Base-by-base conservation (phyloP, 1,140 invertebrate species). In the Mercenaria mercenaria region DNA sequence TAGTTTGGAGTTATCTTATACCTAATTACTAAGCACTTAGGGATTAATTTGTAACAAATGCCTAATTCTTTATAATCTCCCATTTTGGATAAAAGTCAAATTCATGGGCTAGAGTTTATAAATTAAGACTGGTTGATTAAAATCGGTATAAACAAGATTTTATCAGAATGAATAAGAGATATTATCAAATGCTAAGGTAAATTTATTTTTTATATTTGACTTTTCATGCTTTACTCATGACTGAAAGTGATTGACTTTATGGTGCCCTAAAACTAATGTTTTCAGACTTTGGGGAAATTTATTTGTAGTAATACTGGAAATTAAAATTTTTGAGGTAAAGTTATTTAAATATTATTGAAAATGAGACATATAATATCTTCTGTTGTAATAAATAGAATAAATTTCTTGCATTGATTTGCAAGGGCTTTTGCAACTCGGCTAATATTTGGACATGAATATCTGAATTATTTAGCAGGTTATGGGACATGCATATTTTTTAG, bases 11-110 rank as follows among this genome's bases (percentile, higher is more conserved):
- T 67, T 67, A 67, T 67, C 61, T 67, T 67, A 34, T 34, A 67
- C 61, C 61, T n/a, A 67, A 34, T 72, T 32, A 39, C 59, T 2
- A 39, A 39, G 34, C 39, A 20, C 15, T 4, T 72, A 41, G 32
- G 37, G 67, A 72, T 72, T 72, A 72, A 72, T 72, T 72, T 72
- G 67, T 72, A 72, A 37, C 67, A 39, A 39, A 72, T 23, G 26
- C 4, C 34, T 34, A 72, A 47, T 6, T 72, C 18, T 72, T 20
- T 4, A 39, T 72, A 72, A 72, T 72, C 67, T 39, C 13, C 34
- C 39, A 1, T 4, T 72, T 72, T 23, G 67, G 29, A 29, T 3
- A 20, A 15, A 39, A 26, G n/a, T 26, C n/a, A 72, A 72, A 41
- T 37, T n/a, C 20, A n/a, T 64, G 59, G 20, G 23, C 52, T 56